Conservation (phyloP, 2,888 invertebrate species). For the Thysanoteuthis rhombus region DNA sequence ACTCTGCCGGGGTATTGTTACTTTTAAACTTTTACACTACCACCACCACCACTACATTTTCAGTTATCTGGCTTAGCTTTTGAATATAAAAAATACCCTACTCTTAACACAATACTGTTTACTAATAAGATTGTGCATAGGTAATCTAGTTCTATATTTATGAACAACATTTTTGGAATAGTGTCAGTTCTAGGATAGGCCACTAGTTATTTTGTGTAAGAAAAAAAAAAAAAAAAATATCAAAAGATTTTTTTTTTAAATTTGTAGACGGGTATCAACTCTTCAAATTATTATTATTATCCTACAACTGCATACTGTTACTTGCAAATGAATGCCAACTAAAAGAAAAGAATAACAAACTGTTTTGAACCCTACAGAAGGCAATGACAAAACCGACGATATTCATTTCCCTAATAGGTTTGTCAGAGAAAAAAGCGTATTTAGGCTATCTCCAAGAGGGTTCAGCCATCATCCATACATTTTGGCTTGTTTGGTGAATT, state of each 20-base stretch:
- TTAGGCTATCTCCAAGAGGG: neutral
- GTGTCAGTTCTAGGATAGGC: no score
- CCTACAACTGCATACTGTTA: neutral
- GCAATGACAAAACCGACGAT: neutral
- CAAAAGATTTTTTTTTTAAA: no score
- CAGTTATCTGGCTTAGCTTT: no score
- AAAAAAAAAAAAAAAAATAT: no score
- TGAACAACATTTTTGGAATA: neutral
- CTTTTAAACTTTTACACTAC: no score
- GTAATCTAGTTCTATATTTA: neutral
- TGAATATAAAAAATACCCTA: neutral
- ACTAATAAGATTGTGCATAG: neutral
- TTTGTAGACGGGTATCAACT: neutral
- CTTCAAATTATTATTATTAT: neutral
- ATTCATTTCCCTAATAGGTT: neutral
- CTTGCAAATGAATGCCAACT: neutral
- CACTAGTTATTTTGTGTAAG: no score
- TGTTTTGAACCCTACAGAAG: neutral
- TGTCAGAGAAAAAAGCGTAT: neutral
- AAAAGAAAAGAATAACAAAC: neutral
- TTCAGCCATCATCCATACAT: neutral
- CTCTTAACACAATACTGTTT: neutral
- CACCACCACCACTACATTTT: no score
- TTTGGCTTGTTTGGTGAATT: neutral
- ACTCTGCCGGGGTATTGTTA: no score